These are phyloP conservation scores for Heliocidaris erythrogramma DNA, from an alignment of 35 echinoderm and acorn worm species.

Conservation along the genomic window DNA sequence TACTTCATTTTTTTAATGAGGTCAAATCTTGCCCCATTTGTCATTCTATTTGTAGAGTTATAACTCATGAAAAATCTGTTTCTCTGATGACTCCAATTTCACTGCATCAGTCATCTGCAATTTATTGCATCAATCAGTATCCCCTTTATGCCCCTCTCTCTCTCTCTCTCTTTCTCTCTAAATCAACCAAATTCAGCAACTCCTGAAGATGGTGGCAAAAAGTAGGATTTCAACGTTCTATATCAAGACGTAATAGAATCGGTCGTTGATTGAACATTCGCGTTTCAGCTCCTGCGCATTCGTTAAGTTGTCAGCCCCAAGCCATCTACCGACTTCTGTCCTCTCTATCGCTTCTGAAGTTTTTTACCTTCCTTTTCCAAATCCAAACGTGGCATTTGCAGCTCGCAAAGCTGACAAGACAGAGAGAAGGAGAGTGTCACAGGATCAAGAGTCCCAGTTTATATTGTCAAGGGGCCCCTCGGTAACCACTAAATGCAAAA, in stretches of 20 bases:
- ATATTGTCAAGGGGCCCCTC: not conserved
- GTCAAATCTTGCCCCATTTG: not conserved
- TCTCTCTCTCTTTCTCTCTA: not conserved
- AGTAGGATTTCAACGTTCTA: not conserved
- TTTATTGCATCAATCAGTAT: not conserved
- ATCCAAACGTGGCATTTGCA: not conserved
- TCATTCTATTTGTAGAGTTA: conserved; percentile 1
- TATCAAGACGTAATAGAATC: not conserved
- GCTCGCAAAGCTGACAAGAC: not conserved
- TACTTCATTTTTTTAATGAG: not conserved
- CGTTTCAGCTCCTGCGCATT: not conserved
- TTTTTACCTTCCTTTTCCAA: not conserved
- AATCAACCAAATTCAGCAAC: not conserved
- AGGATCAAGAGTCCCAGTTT: not conserved
- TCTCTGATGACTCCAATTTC: not conserved
- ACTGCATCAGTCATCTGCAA: not conserved
- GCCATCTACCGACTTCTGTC: not conserved
- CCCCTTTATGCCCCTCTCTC: not conserved
- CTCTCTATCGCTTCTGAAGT: not conserved
- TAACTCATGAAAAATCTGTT: not conserved
- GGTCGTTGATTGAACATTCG: not conserved
- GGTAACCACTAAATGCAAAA: not conserved
- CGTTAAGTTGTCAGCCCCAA: not conserved
- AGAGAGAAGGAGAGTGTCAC: not conserved
- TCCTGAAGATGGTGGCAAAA: not conserved